Percentiles rank a stretch among this genome's conserved stretches.
Evolutionary conservation across 2,888 invertebrate species (phyloP).

Genomic region (Congeria kusceri): DNA sequence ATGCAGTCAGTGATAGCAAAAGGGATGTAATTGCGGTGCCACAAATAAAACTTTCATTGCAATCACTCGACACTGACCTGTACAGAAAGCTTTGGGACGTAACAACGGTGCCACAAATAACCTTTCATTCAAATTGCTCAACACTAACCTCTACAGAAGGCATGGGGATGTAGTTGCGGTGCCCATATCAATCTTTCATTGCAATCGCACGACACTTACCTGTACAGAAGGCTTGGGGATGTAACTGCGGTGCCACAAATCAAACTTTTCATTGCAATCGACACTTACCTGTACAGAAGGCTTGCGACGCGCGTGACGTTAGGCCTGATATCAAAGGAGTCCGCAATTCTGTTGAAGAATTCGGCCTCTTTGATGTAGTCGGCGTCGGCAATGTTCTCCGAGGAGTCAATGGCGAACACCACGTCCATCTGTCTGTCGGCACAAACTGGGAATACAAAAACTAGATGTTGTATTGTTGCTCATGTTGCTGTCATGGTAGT

Average conservation of each 20-base stretch:
- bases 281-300: constrained; percentile 64
- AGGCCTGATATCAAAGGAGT: constrained; percentile 70
- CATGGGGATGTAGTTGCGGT: neutral
- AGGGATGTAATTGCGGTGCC: too few species aligned
- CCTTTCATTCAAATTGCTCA: too few species aligned
- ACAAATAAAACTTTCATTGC: too few species aligned
- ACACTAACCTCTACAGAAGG: too few species aligned
- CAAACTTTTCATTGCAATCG: neutral
- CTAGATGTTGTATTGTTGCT: too few species aligned
- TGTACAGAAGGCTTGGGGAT: neutral
- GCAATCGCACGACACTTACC: neutral
- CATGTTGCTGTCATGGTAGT: too few species aligned
- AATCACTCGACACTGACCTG: too few species aligned
- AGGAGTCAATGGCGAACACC: constrained; percentile 78
- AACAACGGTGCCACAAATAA: too few species aligned
- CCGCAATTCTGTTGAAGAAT: constrained; percentile 75
- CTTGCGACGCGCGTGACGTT: constrained; percentile 75
- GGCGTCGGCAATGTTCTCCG: constrained; percentile 69
- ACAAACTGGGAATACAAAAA: constrained; percentile 67
- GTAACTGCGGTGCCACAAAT: neutral
- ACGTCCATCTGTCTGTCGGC: constrained; percentile 69
- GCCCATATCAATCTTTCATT: neutral
- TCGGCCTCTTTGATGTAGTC: constrained; percentile 77
- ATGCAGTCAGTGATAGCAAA: too few species aligned
- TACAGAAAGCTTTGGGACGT: too few species aligned